Conservation (phyloP, 2,797 vertebrate genomes). For the Enoplosus armatus region DNA sequence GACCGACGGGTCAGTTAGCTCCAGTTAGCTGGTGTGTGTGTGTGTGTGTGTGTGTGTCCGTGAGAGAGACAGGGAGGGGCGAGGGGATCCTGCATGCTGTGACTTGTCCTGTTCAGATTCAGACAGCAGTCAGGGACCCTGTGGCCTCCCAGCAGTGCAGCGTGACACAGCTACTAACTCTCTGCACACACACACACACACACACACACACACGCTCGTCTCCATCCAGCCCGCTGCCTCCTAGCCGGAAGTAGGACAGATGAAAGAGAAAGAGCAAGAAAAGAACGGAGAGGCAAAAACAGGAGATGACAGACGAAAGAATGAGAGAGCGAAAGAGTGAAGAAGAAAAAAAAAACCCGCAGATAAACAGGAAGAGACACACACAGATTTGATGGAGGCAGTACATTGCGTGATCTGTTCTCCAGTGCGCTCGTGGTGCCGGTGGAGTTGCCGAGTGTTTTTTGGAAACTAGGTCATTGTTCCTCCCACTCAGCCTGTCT, state of each 20-base stretch:
- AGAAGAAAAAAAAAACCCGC: slow-evolving; percentile 41
- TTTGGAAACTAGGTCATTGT: slow-evolving; percentile 85
- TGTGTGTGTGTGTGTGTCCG: slow-evolving; percentile 9
- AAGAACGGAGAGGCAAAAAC: slow-evolving; percentile 38
- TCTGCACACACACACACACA: slow-evolving; percentile 3
- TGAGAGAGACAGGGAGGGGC: slow-evolving; percentile 7
- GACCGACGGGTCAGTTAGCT: slow-evolving; percentile 32
- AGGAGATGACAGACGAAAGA: slow-evolving; percentile 46
- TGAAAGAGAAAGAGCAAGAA: slow-evolving; percentile 42
- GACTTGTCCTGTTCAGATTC: slow-evolving; percentile 70
- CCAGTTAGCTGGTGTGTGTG: slow-evolving; percentile 10
- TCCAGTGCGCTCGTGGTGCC: slow-evolving; percentile 61
- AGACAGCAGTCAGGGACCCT: slow-evolving; percentile 74
- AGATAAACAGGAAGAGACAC: slow-evolving; percentile 51
- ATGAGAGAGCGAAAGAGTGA: slow-evolving; percentile 12
- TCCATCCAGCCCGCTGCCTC: slow-evolving; percentile 31
- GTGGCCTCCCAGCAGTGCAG: slow-evolving; percentile 72
- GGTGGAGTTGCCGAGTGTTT: slow-evolving; percentile 76
- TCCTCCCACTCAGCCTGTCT: slow-evolving; percentile 82
- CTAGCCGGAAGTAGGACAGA: slow-evolving; percentile 68
- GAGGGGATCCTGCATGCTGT: slow-evolving; percentile 54
- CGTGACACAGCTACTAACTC: slow-evolving; percentile 72
- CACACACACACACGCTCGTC: slow-evolving; percentile 14
- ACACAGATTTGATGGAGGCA: slow-evolving; percentile 64
- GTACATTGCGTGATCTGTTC: slow-evolving; percentile 71